Evolutionary conservation across 2,113 vertebrate species (phyloP).

Genomic region (Dicaeum eximium): DNA sequence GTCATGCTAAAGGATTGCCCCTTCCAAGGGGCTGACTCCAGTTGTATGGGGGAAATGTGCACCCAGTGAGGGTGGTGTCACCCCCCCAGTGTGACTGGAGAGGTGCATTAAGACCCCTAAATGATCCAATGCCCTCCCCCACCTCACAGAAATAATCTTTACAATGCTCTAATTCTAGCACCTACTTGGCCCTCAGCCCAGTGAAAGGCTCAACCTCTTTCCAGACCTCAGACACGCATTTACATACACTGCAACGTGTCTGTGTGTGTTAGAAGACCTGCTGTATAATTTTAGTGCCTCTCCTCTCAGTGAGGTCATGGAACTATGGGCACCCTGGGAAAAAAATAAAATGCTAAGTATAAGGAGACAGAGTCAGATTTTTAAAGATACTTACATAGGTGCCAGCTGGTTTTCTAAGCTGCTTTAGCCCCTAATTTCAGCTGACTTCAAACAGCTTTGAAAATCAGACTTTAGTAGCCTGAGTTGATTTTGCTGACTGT

Average conservation of each 20-base stretch:
- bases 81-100: rapidly evolving
- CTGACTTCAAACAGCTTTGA: constrained; percentile 33
- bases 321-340: not conserved
- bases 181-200: constrained; percentile 15
- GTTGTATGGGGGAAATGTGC: rapidly evolving
- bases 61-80: not conserved
- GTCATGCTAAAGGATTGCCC: not conserved
- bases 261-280: not conserved
- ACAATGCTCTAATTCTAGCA: constrained; percentile 3
- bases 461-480: constrained; percentile 14
- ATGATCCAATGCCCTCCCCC: not conserved
- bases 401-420: constrained; percentile 14
- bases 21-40: not conserved
- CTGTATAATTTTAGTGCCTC: not conserved
- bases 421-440: constrained; percentile 7
- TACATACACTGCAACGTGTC: not conserved
- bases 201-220: not conserved
- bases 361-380: not conserved
- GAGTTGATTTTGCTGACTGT: constrained; percentile 45
- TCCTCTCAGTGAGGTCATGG: not conserved
- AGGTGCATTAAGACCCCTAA: not conserved
- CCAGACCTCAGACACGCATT: not conserved
- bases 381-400: not conserved
- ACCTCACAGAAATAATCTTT: constrained; percentile 9
- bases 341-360: not conserved